Conservation (phyloP, 2,888 invertebrate genomes). For the Eumacrocentrus americanus region DNA sequence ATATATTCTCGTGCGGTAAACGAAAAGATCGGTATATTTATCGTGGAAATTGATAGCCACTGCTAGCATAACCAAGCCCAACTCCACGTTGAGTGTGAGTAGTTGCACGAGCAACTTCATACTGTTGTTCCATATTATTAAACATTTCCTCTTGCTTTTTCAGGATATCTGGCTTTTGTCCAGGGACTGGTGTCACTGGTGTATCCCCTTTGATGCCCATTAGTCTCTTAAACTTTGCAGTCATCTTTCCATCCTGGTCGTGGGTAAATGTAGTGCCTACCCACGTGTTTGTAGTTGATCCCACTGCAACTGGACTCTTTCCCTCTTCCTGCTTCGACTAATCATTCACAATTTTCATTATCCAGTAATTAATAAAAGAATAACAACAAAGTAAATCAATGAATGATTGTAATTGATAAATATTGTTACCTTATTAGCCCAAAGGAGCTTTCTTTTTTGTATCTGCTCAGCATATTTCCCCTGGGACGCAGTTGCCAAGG, state of each 20-base stretch:
- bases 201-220: conserved; percentile 87
- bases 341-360: background rate
- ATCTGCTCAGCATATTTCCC: conserved; percentile 82
- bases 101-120: conserved; percentile 92
- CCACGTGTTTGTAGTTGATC: conserved; percentile 69
- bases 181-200: conserved; percentile 51
- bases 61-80: conserved; percentile 77
- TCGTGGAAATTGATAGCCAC: conserved; percentile 64
- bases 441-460: conserved; percentile 89
- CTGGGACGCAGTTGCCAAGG: conserved; percentile 73
- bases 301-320: conserved; percentile 46
- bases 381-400: conserved; percentile 13
- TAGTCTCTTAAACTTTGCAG: conserved; percentile 92
- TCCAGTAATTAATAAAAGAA: background rate
- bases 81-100: conserved; percentile 95
- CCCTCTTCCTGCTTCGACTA: conserved; percentile 58
- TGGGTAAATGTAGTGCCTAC: conserved; percentile 86
- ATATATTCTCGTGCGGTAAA: background rate
- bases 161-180: conserved; percentile 66
- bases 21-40: conserved; percentile 45
- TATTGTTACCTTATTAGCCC: conserved; percentile 75
- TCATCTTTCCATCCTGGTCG: conserved; percentile 90
- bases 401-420: background rate
- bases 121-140: conserved; percentile 92
- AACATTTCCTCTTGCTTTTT: conserved; percentile 87